Conservation (phyloP, 2,113 vertebrate genomes). For the Peucedramus taeniatus region DNA sequence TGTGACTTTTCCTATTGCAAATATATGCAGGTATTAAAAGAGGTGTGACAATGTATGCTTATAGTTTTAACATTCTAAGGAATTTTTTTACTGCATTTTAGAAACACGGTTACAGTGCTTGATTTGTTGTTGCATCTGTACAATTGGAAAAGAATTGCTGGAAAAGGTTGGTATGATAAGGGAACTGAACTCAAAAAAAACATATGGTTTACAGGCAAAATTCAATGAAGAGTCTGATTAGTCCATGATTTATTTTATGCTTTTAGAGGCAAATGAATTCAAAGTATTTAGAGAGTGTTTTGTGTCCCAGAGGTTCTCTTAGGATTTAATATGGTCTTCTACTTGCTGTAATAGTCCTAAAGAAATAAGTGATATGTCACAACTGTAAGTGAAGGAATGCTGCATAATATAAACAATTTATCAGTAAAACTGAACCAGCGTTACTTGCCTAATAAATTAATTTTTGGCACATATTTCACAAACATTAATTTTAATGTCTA, state of each 20-base stretch:
- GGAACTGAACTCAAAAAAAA: conserved; percentile 13
- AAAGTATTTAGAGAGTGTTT: conserved; percentile 42
- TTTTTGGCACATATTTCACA: conserved; percentile 14
- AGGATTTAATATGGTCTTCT: conserved; percentile 1
- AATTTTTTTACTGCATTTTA: not conserved
- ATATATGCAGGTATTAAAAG: conserved; percentile 26
- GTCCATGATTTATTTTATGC: conserved; percentile 48
- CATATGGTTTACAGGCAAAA: not conserved
- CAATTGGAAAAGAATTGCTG: conserved; percentile 10
- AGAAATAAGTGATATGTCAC: conserved; percentile 20
- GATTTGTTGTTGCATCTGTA: conserved; percentile 4
- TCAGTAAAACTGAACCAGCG: not conserved
- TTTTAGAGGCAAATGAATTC: conserved; percentile 53
- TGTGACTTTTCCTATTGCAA: not conserved
- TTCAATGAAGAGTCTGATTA: conserved; percentile 29
- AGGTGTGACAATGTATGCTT: not conserved
- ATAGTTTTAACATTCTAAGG: not conserved
- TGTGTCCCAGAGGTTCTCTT: not conserved
- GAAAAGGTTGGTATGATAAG: conserved; percentile 39
- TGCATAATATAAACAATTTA: conserved; percentile 20
- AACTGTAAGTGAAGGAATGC: not conserved
- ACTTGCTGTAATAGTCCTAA: conserved; percentile 15
- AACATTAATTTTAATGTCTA: conserved; percentile 5
- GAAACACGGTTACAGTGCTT: not conserved
- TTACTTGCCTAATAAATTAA: conserved; percentile 10